These are phyloP conservation scores for Sitta carolinensis DNA, from an alignment of 2,797 vertebrate genomes.

Conservation along the genomic window DNA sequence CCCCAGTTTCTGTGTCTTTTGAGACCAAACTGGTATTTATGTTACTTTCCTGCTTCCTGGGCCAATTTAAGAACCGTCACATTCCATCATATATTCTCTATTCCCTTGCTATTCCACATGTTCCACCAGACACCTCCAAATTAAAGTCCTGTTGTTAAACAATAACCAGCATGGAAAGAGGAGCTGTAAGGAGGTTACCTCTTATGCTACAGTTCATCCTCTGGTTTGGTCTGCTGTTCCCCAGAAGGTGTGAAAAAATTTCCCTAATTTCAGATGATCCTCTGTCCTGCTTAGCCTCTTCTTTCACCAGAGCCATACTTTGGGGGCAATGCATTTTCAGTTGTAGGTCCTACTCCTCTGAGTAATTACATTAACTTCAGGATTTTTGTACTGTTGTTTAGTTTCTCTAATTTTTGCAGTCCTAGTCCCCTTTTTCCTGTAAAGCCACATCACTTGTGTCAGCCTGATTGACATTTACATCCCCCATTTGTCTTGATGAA, in stretches of 20 bases:
- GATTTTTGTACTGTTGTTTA: neutral
- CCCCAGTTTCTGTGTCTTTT: neutral
- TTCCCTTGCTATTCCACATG: neutral
- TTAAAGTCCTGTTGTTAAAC: neutral
- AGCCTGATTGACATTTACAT: neutral
- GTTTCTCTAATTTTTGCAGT: neutral
- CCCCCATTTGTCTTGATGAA: neutral
- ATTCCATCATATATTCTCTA: neutral
- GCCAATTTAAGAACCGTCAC: constrained; percentile 3
- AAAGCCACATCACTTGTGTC: neutral
- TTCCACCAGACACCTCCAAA: neutral
- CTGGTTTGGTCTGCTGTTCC: neutral
- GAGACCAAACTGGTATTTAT: neutral
- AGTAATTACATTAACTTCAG: neutral
- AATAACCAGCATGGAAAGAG: neutral
- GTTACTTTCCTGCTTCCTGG: neutral
- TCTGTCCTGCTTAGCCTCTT: neutral
- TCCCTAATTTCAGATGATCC: neutral
- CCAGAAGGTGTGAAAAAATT: neutral
- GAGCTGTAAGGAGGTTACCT: neutral
- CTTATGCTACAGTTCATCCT: neutral
- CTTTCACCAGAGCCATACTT: neutral
- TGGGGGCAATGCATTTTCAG: neutral
- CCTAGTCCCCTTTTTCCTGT: neutral
- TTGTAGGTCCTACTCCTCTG: neutral